phyloP scores from a whole-genome alignment of 2,888 invertebrate species.

The Pseudococcus viburni region DNA sequence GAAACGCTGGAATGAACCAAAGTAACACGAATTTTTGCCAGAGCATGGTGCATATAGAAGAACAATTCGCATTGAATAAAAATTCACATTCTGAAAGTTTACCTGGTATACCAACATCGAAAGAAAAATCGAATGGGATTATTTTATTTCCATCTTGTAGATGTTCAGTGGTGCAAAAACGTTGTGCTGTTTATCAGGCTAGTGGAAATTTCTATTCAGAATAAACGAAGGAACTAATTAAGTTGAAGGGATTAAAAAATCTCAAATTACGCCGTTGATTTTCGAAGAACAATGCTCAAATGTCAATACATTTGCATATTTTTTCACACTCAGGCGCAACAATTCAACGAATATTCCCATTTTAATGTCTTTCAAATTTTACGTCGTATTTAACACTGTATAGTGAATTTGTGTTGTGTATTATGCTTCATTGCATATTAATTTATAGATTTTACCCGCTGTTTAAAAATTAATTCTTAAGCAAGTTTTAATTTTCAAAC shows the following conservation, averaged over 20 bases:
- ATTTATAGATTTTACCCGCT: too few species aligned
- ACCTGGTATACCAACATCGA: conserved; percentile 30
- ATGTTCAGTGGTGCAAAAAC: conserved; percentile 21
- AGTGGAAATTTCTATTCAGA: conserved; percentile 45
- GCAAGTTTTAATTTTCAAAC: background rate
- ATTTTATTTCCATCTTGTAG: background rate
- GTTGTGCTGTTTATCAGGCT: conserved; percentile 28
- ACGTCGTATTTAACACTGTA: background rate
- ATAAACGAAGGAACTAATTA: background rate
- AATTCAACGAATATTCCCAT: background rate
- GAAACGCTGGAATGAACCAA: background rate
- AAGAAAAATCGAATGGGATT: background rate
- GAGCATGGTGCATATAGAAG: background rate
- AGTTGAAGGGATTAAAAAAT: background rate
- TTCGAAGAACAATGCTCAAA: background rate
- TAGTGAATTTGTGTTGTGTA: background rate
- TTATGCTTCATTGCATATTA: too few species aligned
- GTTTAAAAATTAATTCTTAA: too few species aligned
- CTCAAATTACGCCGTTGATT: background rate
- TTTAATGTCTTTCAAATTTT: background rate
- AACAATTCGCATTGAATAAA: background rate
- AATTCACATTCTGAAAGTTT: conserved; percentile 28
- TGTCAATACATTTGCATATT: background rate
- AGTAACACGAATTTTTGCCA: background rate
- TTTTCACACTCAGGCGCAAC: background rate